Percentiles rank a stretch among this genome's conserved stretches.
Conservation (phyloP, 2,797 vertebrate genomes). For the Propithecus perrieri region DNA sequence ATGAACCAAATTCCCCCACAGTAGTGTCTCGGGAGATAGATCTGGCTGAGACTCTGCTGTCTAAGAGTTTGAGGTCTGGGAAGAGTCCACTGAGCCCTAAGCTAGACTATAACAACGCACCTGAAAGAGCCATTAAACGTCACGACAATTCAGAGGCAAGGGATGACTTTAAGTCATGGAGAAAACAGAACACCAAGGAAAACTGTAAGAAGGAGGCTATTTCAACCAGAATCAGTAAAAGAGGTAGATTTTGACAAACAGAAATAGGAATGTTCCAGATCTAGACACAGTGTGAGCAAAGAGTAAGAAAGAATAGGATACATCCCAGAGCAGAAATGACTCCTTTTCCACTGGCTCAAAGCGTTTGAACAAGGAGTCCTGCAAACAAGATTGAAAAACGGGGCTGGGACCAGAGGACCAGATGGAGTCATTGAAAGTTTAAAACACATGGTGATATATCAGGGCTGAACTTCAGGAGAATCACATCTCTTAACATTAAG, state of each 20-base stretch:
- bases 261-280: neutral
- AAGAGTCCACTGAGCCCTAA: neutral
- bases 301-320: neutral
- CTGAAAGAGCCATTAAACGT: neutral
- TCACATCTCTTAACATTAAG: neutral
- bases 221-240: neutral
- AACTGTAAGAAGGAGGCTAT: neutral
- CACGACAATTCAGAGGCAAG: neutral
- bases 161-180: neutral
- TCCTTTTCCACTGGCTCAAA: neutral
- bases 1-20: neutral
- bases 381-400: neutral
- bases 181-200: neutral
- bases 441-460: neutral
- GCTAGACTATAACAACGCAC: neutral
- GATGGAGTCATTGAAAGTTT: neutral
- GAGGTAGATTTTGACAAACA: neutral
- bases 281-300: neutral
- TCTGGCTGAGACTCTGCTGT: too few relatives aligned
- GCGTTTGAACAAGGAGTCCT: neutral
- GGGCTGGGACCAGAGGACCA: neutral
- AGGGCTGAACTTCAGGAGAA: neutral
- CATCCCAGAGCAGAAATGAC: neutral
- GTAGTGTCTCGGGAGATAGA: fast-evolving
- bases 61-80: neutral